phyloP scores from a whole-genome alignment of 2,888 invertebrate genomes.

The Aquatica leii region DNA sequence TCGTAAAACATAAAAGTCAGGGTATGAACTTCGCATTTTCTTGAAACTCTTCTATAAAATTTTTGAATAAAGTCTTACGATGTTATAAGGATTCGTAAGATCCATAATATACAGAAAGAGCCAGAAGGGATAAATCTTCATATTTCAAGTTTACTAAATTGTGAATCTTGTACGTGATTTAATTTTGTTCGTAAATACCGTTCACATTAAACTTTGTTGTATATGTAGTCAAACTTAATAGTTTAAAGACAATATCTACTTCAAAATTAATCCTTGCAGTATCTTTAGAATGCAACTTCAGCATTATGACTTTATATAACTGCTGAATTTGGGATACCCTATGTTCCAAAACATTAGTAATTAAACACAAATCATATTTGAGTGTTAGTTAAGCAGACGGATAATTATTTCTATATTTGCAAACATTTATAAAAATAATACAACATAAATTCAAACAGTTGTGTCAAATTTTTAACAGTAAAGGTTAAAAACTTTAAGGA shows the following conservation, averaged over 20 bases:
- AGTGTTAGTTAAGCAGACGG: no score
- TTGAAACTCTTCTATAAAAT: constrained; percentile 12
- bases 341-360: constrained; percentile 9
- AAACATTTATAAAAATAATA: no score
- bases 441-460: no score
- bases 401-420: no score
- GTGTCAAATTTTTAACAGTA: no score
- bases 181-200: constrained; percentile 24
- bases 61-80: constrained; percentile 14
- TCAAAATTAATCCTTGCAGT: constrained; percentile 32
- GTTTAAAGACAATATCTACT: constrained; percentile 26
- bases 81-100: constrained; percentile 8
- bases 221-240: constrained; percentile 16
- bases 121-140: constrained; percentile 15
- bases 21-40: constrained; percentile 20
- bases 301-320: constrained; percentile 22
- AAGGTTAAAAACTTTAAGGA: no score
- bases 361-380: no score
- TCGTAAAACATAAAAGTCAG: constrained; percentile 22
- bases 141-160: constrained; percentile 19
- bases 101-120: constrained; percentile 13
- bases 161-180: constrained; percentile 25
- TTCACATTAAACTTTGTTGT: constrained; percentile 19
- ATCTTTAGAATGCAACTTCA: constrained; percentile 26
- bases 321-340: constrained; percentile 24